These are phyloP conservation scores for Drosophila rhopaloa DNA, from an alignment of 1,140 invertebrate species.

Conservation along the genomic window DNA sequence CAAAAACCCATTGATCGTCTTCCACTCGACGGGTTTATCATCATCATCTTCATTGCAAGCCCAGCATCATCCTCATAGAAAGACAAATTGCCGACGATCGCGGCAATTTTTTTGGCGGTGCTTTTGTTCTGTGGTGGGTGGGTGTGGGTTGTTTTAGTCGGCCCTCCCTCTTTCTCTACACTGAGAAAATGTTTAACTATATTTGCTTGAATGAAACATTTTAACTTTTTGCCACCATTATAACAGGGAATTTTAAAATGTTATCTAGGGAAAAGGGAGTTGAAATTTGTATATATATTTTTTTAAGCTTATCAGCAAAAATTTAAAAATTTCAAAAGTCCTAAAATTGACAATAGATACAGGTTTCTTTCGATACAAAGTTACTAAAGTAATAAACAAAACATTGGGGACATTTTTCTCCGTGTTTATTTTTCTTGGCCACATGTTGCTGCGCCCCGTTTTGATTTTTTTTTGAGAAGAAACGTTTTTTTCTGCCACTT, in stretches of 20 bases:
- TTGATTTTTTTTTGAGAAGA: constrained; percentile 34
- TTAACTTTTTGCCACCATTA: too few relatives aligned
- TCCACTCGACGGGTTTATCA: constrained; percentile 25
- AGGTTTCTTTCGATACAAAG: background rate
- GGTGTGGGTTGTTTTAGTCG: constrained; percentile 14
- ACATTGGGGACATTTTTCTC: background rate
- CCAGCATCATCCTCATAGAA: constrained; percentile 39
- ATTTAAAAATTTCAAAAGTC: too few relatives aligned
- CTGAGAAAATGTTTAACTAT: background rate
- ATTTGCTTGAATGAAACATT: background rate
- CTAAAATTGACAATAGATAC: too few relatives aligned
- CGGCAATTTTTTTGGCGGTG: constrained; percentile 56
- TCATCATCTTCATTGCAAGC: constrained; percentile 26
- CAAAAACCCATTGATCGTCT: constrained; percentile 55
- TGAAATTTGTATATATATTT: too few relatives aligned
- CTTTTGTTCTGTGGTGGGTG: constrained; percentile 61
- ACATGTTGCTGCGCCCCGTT: constrained; percentile 74
- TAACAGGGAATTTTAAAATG: too few relatives aligned
- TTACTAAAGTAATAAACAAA: background rate
- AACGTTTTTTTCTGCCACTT: constrained; percentile 36
- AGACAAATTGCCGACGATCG: constrained; percentile 52
- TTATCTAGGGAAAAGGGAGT: too few relatives aligned
- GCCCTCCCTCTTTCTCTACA: constrained; percentile 14
- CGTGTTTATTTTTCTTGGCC: constrained; percentile 22
- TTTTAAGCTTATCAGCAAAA: too few relatives aligned